Conservation (phyloP, 1,140 invertebrate genomes). For the Eueides isabella region DNA sequence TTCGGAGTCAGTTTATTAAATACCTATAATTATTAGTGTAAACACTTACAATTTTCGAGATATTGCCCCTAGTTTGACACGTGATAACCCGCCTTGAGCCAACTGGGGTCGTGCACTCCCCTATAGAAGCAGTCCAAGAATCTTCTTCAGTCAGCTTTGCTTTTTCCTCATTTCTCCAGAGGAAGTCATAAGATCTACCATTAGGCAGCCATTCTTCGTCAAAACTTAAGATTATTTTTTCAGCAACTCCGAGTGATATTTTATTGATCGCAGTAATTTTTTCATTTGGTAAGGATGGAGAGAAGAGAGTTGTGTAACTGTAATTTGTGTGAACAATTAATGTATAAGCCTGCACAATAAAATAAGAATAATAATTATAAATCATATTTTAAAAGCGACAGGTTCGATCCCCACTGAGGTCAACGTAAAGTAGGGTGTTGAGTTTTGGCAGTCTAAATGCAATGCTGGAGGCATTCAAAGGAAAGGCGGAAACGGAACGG, state of each 20-base stretch:
- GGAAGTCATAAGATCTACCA: slow-evolving; percentile 40
- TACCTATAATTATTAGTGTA: no score
- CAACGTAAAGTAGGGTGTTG: no score
- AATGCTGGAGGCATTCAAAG: no score
- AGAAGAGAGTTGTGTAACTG: slow-evolving; percentile 55
- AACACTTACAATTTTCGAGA: no score
- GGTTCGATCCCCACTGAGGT: no score
- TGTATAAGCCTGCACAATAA: no score
- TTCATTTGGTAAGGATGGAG: slow-evolving; percentile 45
- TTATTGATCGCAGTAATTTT: slow-evolving; percentile 55
- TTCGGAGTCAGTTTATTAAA: no score
- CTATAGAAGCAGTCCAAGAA: slow-evolving; percentile 48
- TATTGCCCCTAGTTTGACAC: slow-evolving; percentile 10
- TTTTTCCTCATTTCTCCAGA: slow-evolving; percentile 52
- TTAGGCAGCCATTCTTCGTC: slow-evolving; percentile 39
- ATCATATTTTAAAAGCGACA: no score
- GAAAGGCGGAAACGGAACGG: no score
- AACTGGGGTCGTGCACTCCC: slow-evolving; percentile 39
- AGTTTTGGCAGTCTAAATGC: no score
- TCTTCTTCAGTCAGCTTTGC: slow-evolving; percentile 43
- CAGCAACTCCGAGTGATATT: slow-evolving; percentile 55
- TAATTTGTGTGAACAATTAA: slow-evolving; percentile 22
- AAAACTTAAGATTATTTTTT: slow-evolving; percentile 57
- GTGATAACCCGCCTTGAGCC: slow-evolving; percentile 43
- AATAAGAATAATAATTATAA: no score